A percentile compares a stretch with the other conserved stretches of the same genome.
Conservation (phyloP, 2,797 vertebrate species). For the Hypotaenidia philippensis region DNA sequence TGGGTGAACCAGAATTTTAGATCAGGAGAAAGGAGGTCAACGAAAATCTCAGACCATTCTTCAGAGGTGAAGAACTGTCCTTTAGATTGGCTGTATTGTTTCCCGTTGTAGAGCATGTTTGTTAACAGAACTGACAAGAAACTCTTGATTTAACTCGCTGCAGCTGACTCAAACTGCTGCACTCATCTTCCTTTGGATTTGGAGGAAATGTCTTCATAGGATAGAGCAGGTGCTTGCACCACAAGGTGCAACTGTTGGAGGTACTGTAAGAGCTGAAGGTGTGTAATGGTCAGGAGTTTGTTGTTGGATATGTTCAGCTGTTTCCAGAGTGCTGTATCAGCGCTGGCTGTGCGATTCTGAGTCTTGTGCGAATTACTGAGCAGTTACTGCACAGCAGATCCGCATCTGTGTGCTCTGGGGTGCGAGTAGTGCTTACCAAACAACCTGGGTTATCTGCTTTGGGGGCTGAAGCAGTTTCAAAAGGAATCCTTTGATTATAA, state of each 20-base stretch:
- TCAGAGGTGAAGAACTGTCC: neutral
- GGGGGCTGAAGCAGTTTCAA: neutral
- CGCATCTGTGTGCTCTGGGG: neutral
- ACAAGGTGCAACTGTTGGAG: neutral
- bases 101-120: neutral
- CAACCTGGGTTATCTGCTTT: neutral
- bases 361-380: neutral
- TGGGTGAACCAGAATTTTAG: slow-evolving; percentile 1
- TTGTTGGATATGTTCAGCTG: neutral
- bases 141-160: neutral
- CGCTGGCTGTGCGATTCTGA: neutral
- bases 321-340: neutral
- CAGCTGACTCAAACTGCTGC: neutral
- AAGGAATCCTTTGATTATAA: neutral
- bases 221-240: neutral
- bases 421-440: neutral
- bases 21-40: neutral
- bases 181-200: neutral
- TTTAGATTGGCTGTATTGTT: neutral
- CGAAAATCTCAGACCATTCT: neutral
- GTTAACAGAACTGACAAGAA: neutral
- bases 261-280: neutral
- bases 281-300: neutral
- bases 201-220: neutral
- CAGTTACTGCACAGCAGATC: neutral